A percentile compares a stretch with the other conserved stretches of the same genome.
These are phyloP conservation scores for Heliconius aoede DNA, from an alignment of 2,888 invertebrate species.

Conservation along the genomic window DNA sequence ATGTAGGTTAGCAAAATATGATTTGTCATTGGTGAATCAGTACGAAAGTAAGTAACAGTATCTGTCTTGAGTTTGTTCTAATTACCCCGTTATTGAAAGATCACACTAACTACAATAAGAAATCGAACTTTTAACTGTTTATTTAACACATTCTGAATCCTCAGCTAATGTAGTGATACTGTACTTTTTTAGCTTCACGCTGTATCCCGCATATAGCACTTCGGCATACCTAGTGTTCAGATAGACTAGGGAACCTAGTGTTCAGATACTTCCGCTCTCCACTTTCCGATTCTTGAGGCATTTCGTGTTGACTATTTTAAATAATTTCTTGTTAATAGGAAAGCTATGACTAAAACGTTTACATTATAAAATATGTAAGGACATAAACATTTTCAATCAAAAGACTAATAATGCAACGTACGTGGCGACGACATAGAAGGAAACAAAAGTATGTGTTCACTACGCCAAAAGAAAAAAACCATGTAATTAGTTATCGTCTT, in stretches of 20 bases:
- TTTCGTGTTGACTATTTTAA: no score
- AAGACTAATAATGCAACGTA: constrained; percentile 29
- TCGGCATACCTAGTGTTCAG: no score
- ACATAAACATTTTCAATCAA: background rate
- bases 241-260: no score
- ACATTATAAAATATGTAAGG: background rate
- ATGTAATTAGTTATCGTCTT: constrained; percentile 55
- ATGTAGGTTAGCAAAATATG: constrained; percentile 66
- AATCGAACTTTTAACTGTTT: background rate
- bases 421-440: constrained; percentile 39
- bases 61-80: constrained; percentile 68
- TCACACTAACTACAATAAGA: constrained; percentile 59
- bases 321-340: no score
- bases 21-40: constrained; percentile 70
- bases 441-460: constrained; percentile 48
- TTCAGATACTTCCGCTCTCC: no score
- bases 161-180: background rate
- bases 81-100: constrained; percentile 74
- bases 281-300: no score
- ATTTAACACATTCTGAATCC: background rate
- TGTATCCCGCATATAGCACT: no score
- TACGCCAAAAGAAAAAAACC: constrained; percentile 51
- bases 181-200: background rate
- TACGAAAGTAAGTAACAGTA: constrained; percentile 67
- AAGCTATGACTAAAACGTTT: background rate